A percentile compares a stretch with the other conserved stretches of the same genome.
These are phyloP conservation scores for Ophioninae sp. DNA, from an alignment of 2,888 invertebrate species.

Conservation along the genomic window DNA sequence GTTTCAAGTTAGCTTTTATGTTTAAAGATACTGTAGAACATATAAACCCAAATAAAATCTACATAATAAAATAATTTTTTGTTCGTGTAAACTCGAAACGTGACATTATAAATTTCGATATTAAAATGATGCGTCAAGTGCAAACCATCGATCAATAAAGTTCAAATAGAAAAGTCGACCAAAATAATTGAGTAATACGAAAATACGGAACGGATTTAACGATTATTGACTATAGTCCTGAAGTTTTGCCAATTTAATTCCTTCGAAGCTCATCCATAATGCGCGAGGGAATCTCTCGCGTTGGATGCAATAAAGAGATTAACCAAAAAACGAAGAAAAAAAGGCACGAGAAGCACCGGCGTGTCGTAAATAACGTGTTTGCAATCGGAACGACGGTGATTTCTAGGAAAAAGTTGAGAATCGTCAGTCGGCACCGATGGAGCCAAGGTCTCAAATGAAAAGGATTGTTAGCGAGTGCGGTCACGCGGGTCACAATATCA, in stretches of 20 bases:
- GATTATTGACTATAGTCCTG: not conserved
- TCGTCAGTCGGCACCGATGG: not conserved
- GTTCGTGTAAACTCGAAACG: too few species aligned
- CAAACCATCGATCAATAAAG: too few species aligned
- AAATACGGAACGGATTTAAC: too few species aligned
- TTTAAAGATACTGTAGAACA: too few species aligned
- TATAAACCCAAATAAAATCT: too few species aligned
- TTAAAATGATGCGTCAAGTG: too few species aligned
- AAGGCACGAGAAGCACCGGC: not conserved
- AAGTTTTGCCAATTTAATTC: not conserved
- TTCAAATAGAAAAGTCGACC: too few species aligned
- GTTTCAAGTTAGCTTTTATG: too few species aligned
- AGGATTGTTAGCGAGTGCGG: constrained; percentile 67
- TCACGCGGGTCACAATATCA: constrained; percentile 69
- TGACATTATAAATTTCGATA: too few species aligned
- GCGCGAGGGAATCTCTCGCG: not conserved
- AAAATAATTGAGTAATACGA: too few species aligned
- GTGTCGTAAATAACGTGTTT: not conserved
- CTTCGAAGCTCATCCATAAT: not conserved
- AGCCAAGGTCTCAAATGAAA: constrained; percentile 54
- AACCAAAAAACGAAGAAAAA: not conserved
- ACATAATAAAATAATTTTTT: too few species aligned
- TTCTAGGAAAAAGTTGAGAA: constrained; percentile 32
- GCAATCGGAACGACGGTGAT: not conserved
- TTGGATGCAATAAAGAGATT: not conserved